Base-by-base conservation (phyloP, 2,113 vertebrate species). In the Nothoprocta perdicaria region DNA sequence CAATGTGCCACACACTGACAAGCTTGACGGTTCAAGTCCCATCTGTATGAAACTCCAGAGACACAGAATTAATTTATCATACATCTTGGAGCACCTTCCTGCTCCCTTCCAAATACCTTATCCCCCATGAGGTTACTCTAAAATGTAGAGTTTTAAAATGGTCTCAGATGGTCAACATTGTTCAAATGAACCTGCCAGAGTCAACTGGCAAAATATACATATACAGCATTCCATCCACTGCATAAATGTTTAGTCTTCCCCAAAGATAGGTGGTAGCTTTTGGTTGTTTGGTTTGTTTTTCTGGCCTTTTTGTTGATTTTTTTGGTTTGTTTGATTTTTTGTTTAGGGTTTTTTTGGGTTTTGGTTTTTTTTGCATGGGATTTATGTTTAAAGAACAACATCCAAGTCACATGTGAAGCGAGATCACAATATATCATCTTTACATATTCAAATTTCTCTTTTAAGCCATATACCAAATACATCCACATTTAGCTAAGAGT, bases 101-200 rank as follows among this genome's bases (percentile, higher is more conserved):
- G 29, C 33, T 78, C 79, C 82, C 72, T 80, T 88, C 73, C 1
- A 2, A 88, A 22, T 87, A 80, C 4, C 6, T 10, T 52, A 6
- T 3, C 10, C 82, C 88, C 62, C 58, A 23, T 6, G 41, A 86
- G 86, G 86, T 72, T 61, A 82, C 62, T 69, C 1, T 1, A 89
- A 92, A 81, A 53, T 3, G 27, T 84, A 45, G 33, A 3, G 0
- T 62, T 24, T 81, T 90, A 79, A 91, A 95, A 93, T 81, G 57
- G 53, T 76, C 83, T 84, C 83, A 81, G 41, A n/a, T 52, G 55
- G 9, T 7, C 92, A 84, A 84, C 78, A 84, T 53, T 45, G 76
- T 55, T 72, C 65, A 91, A 90, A 74, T 82, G 58, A 79, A 90
- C 35, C 26, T 93, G 69, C 72, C 57, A 91, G 83, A 91, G 93